phyloP scores from a whole-genome alignment of 2,888 invertebrate species.

The Drosophila longiperda region DNA sequence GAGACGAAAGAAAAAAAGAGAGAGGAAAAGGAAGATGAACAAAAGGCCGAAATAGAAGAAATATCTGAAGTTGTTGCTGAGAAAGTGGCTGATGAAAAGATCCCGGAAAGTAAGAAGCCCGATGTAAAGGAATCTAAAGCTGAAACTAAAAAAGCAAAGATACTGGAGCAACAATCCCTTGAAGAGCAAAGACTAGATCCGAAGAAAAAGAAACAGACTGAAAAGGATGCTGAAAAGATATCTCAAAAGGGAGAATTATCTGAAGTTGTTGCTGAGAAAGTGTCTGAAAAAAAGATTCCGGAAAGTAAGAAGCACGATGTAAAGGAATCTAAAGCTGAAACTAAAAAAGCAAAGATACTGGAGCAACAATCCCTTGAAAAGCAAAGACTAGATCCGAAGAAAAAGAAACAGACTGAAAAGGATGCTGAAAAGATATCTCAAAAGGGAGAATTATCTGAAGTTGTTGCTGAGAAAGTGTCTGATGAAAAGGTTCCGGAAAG shows the following conservation, averaged over 20 bases:
- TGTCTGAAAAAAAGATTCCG: neutral
- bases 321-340: neutral
- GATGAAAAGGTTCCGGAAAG: neutral
- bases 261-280: neutral
- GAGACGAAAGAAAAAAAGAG: neutral
- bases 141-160: neutral
- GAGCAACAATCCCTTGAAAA: neutral
- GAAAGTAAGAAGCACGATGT: neutral
- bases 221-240: fast-evolving
- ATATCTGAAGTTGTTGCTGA: conserved; percentile 8
- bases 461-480: neutral
- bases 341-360: neutral
- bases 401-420: neutral
- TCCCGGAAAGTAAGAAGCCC: neutral
- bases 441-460: neutral
- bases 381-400: no score
- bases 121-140: neutral
- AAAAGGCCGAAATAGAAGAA: neutral
- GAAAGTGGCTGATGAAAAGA: neutral
- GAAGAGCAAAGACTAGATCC: fast-evolving
- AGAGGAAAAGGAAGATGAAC: neutral
- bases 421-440: neutral
- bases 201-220: fast-evolving
- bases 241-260: neutral
- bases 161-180: neutral